A percentile compares a stretch with the other conserved stretches of the same genome.
Conservation (phyloP, 2,797 vertebrate species). For the Ctenopoma kingsleyae region DNA sequence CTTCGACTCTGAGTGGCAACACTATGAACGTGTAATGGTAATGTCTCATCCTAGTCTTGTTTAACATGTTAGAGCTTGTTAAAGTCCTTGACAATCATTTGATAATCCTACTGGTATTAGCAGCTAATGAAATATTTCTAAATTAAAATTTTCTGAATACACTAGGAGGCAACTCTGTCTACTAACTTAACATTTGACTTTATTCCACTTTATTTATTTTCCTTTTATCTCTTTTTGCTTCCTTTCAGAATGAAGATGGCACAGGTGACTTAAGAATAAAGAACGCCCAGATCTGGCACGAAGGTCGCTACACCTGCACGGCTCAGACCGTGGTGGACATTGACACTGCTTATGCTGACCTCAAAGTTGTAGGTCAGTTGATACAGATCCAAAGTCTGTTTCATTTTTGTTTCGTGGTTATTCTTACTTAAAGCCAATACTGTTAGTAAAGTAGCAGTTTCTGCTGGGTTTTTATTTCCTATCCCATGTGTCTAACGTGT, state of each 20-base stretch:
- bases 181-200: too few relatives aligned
- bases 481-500: neutral
- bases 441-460: too few relatives aligned
- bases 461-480: too few relatives aligned
- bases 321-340: constrained; percentile 97
- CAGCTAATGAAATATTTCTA: neutral
- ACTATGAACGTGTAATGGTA: constrained; percentile 93
- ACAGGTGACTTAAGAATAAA: constrained; percentile 92
- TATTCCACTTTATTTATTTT: neutral
- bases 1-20: constrained; percentile 89
- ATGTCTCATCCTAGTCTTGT: neutral
- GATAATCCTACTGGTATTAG: neutral
- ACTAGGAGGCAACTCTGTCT: neutral
- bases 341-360: constrained; percentile 90
- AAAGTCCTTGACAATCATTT: neutral
- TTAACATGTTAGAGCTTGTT: neutral
- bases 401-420: neutral
- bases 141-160: neutral
- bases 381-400: neutral
- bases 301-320: constrained; percentile 93
- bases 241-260: constrained; percentile 80
- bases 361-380: constrained; percentile 92
- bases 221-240: neutral
- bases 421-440: neutral
- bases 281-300: constrained; percentile 91